These are phyloP conservation scores for Larimichthys crocea DNA, from an alignment of 2,113 vertebrate species.

Conservation along the genomic window DNA sequence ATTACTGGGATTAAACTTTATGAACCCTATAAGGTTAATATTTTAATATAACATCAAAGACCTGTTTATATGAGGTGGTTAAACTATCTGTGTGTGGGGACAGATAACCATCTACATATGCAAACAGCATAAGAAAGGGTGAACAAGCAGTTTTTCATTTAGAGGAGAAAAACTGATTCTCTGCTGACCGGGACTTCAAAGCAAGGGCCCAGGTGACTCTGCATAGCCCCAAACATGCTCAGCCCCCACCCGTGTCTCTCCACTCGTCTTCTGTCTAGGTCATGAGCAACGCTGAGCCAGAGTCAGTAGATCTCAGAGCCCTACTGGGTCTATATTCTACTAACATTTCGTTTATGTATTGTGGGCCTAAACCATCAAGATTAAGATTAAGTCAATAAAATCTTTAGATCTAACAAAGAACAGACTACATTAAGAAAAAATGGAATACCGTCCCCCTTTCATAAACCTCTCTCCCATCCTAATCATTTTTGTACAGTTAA, in stretches of 20 bases:
- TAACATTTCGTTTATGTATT: no score
- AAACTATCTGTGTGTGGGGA: not conserved
- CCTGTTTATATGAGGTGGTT: conserved; percentile 18
- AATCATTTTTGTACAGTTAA: not conserved
- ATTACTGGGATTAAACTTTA: not conserved
- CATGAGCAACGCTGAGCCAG: conserved; percentile 33
- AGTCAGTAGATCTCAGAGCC: no score
- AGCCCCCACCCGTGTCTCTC: not conserved
- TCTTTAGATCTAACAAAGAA: not conserved
- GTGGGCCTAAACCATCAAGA: no score
- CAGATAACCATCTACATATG: not conserved
- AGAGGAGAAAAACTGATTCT: conserved; percentile 26
- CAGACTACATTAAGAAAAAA: not conserved
- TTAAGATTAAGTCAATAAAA: not conserved
- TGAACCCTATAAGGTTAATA: not conserved
- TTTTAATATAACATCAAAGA: conserved; percentile 19
- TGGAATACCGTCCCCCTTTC: not conserved
- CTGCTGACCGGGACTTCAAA: conserved; percentile 61
- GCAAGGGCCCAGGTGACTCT: conserved; percentile 37
- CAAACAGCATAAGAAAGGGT: not conserved
- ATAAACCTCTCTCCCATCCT: not conserved
- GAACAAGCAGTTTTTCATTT: conserved; percentile 12
- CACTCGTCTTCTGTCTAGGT: conserved; percentile 24
- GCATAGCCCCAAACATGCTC: conserved; percentile 7
- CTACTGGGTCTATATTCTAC: no score